Conservation (phyloP, 2,888 invertebrate genomes). For the Hipparchia sbordonii region DNA sequence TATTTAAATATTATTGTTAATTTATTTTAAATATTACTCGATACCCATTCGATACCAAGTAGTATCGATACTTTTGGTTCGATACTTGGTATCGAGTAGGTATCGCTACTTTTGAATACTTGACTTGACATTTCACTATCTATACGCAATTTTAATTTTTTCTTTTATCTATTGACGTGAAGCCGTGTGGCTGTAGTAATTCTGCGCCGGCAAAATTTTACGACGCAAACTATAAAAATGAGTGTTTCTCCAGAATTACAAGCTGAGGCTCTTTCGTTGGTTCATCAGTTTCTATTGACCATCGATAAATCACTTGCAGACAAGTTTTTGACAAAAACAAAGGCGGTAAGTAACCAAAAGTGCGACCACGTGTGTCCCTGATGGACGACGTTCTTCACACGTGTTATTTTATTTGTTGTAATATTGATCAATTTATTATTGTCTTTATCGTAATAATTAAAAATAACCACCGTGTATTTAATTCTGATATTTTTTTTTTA, state of each 20-base stretch:
- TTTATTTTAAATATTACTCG: no score
- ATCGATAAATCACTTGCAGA: conserved; percentile 86
- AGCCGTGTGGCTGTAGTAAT: conserved; percentile 20
- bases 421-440: not conserved
- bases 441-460: not conserved
- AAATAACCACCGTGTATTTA: not conserved
- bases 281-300: conserved; percentile 85
- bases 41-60: no score
- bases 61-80: no score
- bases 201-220: conserved; percentile 20
- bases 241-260: conserved; percentile 53
- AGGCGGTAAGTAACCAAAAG: conserved; percentile 85
- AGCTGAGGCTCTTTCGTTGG: conserved; percentile 76
- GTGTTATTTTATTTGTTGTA: conserved; percentile 50
- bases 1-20: no score
- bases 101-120: no score
- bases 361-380: conserved; percentile 63
- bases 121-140: no score
- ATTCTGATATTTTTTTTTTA: not conserved
- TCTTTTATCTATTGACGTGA: conserved; percentile 36
- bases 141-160: not conserved
- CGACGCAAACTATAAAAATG: conserved; percentile 53
- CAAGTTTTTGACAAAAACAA: conserved; percentile 87
- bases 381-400: conserved; percentile 49
- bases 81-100: no score